Evolutionary conservation across 2,888 invertebrate species (phyloP).

Genomic region (Amiota minor): DNA sequence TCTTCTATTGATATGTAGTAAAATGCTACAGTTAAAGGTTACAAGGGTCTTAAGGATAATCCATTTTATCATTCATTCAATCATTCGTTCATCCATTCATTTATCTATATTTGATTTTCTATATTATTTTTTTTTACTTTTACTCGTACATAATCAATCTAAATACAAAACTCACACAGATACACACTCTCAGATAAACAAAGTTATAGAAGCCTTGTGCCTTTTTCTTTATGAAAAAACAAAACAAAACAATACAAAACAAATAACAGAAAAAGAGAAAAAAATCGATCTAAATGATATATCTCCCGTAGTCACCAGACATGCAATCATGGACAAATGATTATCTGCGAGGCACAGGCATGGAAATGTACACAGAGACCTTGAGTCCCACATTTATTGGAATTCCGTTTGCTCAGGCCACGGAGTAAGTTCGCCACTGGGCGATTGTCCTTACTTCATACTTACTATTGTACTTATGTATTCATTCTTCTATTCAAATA

Average conservation of each 20-base stretch:
- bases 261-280: neutral
- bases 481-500: neutral
- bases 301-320: constrained; percentile 85
- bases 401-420: constrained; percentile 97
- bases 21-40: too few relatives aligned
- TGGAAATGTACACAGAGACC: constrained; percentile 99
- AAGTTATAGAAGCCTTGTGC: too few relatives aligned
- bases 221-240: neutral
- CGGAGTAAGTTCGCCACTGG: constrained; percentile 89
- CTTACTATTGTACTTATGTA: neutral
- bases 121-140: too few relatives aligned
- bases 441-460: constrained; percentile 44
- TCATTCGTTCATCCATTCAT: too few relatives aligned
- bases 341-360: constrained; percentile 99
- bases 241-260: constrained; percentile 31
- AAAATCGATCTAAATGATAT: constrained; percentile 28
- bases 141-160: too few relatives aligned
- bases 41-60: too few relatives aligned
- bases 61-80: too few relatives aligned
- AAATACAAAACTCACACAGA: too few relatives aligned
- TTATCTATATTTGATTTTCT: too few relatives aligned
- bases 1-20: too few relatives aligned
- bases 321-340: constrained; percentile 99
- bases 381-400: constrained; percentile 98
- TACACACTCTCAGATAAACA: too few relatives aligned